These are phyloP conservation scores for Spatula clypeata DNA, from an alignment of 2,797 vertebrate genomes.

Conservation along the genomic window DNA sequence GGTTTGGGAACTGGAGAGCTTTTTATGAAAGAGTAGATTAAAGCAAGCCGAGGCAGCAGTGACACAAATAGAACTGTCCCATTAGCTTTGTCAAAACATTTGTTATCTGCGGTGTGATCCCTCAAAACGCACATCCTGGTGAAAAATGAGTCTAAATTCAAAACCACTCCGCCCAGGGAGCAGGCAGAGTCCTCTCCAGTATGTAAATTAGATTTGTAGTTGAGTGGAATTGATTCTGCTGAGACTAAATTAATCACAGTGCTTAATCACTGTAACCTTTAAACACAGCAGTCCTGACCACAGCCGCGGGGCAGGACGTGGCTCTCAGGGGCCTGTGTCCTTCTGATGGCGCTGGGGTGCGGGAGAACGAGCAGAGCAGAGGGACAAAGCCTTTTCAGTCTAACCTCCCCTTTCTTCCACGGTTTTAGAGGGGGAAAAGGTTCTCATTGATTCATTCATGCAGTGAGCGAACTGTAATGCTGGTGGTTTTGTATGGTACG, in stretches of 20 bases:
- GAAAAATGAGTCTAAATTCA: slow-evolving; percentile 59
- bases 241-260: slow-evolving; percentile 92
- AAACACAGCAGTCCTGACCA: slow-evolving; percentile 76
- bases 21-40: slow-evolving; percentile 20
- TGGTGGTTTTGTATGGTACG: neutral
- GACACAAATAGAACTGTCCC: slow-evolving; percentile 50
- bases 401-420: neutral
- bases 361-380: neutral
- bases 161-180: slow-evolving; percentile 33
- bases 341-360: slow-evolving; percentile 2
- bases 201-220: slow-evolving; percentile 85
- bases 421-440: neutral
- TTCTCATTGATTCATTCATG: neutral
- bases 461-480: neutral
- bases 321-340: slow-evolving; percentile 47
- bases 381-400: neutral
- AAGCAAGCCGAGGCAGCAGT: slow-evolving; percentile 42
- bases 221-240: slow-evolving; percentile 93
- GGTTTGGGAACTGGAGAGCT: neutral
- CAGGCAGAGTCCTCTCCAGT: slow-evolving; percentile 72
- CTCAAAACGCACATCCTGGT: neutral
- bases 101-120: slow-evolving; percentile 40
- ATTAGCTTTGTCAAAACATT: slow-evolving; percentile 71
- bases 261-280: slow-evolving; percentile 90
- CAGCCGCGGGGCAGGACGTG: slow-evolving; percentile 66